phyloP scores from a whole-genome alignment of 1,140 invertebrate species.

The Octopus bimaculoides region DNA sequence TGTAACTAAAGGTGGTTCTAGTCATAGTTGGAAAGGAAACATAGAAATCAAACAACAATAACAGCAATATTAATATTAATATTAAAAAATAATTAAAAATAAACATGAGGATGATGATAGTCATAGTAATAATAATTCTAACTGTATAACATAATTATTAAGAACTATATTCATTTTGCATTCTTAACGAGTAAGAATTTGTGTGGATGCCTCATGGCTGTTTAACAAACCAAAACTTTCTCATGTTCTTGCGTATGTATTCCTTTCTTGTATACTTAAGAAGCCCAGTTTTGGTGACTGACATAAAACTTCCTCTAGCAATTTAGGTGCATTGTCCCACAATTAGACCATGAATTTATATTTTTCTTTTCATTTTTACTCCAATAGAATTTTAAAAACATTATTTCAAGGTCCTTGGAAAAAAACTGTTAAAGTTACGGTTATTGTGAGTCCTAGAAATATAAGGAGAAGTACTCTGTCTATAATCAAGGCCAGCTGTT shows the following conservation, averaged over 20 bases:
- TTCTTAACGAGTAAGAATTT: too few relatives aligned
- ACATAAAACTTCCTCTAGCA: not conserved
- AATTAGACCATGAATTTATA: not conserved
- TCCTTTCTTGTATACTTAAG: conserved; percentile 12
- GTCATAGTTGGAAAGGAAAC: too few relatives aligned
- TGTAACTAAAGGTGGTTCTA: too few relatives aligned
- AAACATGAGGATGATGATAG: too few relatives aligned
- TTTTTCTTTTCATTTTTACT: not conserved
- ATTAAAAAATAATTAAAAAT: too few relatives aligned
- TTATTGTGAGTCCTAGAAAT: conserved; percentile 65
- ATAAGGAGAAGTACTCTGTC: conserved; percentile 68
- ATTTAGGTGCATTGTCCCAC: not conserved
- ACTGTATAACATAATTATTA: too few relatives aligned
- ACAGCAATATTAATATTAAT: too few relatives aligned
- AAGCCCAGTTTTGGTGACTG: conserved; percentile 10
- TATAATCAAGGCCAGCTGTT: conserved; percentile 73
- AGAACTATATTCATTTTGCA: too few relatives aligned
- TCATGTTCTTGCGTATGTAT: not conserved
- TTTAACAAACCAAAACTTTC: not conserved
- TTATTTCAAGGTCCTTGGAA: conserved; percentile 41
- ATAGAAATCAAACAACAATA: too few relatives aligned
- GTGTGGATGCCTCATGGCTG: not conserved
- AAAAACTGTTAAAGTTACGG: conserved; percentile 46
- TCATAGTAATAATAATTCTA: too few relatives aligned
- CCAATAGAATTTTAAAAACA: not conserved